Base-by-base conservation (phyloP, 2,113 vertebrate genomes). In the Montifringilla adamsi region DNA sequence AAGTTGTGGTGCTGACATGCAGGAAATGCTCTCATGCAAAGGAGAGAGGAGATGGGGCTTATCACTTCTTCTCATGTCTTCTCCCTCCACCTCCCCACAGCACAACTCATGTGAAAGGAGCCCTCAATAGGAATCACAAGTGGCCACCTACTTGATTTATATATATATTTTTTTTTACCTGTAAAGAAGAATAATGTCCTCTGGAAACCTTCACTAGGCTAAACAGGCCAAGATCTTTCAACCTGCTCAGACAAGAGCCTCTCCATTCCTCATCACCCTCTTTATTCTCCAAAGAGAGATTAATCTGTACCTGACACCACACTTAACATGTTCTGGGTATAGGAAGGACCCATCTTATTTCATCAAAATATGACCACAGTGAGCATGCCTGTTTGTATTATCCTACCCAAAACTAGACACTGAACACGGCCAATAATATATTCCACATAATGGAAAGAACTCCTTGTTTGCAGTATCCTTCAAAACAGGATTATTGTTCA, bases 231-330 rank as follows among this genome's bases (percentile, higher is more conserved):
- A 84, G 31, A 15, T 75, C 33, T 33, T 60, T 79, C 69, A 95
- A 39, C 13, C 31, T 84, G 10, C 30, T 63, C 0, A 0, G 10
- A 30, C 21, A 56, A 55, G 31, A 75, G 1, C 15, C 8, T 72
- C 39, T 72, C 41, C 10, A 6, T 59, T 87, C 56, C 39, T 87
- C 35, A 44, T 55, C 21, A 55, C 3, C 23, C 7, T 59, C 7
- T 67, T 81, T 84, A 15, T 24, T 78, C 60, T 87, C 49, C 30
- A 82, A 77, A 87, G 11, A 5, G 4, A 82, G 3, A 28, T 13
- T 49, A 21, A 50, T 46, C 30, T 68, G 13, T 20, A 72, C 21
- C 44, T 50, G 8, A 49, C 28, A 35, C 2, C 2, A 2, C 59
- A 53, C 6, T 27, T 81, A 70, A 83, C 7, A 18, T 56, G 11